Evolutionary conservation across 2,113 vertebrate genomes (phyloP), one percentile per base, ranked within the genome.

Genomic region (Otis tarda): DNA sequence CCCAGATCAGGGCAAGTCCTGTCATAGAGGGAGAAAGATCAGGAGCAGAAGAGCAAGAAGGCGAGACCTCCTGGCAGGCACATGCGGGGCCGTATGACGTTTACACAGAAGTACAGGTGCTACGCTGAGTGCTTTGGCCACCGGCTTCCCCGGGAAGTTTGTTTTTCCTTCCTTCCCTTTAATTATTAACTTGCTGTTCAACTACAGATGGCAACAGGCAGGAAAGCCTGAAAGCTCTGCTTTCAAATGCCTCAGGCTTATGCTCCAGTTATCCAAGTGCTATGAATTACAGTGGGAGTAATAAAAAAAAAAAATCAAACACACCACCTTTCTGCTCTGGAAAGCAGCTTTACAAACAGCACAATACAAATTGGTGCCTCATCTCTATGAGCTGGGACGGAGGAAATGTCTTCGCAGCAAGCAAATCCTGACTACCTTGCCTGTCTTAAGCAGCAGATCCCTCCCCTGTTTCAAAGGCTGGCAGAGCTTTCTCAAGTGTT

Each of bases 51-150:
- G n/a, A 70, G 7, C 6, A 57, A 45, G 52, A 78, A 57, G 30
- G n/a, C 27, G 17, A 60, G 20, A 75, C 6, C 31, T 65, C 27
- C 10, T 30, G 30, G 47, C 27, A 50, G 55, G 37, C 3, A 1
- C 18, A 28, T 0, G 1, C 9, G n/a, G 60, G 33, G 43, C 28
- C 1, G 1, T 9, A 50, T 0, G 0, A 24, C 24, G 13, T 49
- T 74, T 39, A n/a, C 20, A 56, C 3, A 10, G 50, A 20, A 39
- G 64, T 15, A 25, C 45, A 27, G 16, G 19, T 43, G 59, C 77
- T 83, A 59, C 0, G 0, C 35, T 0, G 1, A 39, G 28, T 23
- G 21, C 52, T 61, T 10, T 3, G 10, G 45, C 63, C 52, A 61
- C 31, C 3, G 1, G 6, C 28, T 71, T 85, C 53, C 64, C 69